These are phyloP conservation scores for Tautogolabrus adspersus DNA, from an alignment of 2,113 vertebrate genomes.

Conservation along the genomic window DNA sequence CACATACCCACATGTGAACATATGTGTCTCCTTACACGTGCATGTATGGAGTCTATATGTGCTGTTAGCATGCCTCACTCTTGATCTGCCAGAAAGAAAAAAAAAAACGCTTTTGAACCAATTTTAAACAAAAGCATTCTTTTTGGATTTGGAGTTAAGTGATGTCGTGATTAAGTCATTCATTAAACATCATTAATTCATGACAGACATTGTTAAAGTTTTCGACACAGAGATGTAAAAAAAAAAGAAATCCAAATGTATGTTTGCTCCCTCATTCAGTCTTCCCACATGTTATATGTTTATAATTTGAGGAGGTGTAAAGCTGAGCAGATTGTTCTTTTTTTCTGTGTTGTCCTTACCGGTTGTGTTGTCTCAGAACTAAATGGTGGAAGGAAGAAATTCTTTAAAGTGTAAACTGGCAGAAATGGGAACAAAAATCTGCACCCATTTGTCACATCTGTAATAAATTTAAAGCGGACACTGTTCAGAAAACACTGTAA, in stretches of 20 bases:
- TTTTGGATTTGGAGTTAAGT: slow-evolving; percentile 7
- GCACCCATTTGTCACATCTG: background rate
- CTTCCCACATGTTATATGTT: background rate
- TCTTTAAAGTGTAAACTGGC: too few species aligned
- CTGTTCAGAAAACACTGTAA: too few species aligned
- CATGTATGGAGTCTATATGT: background rate
- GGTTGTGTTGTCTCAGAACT: background rate
- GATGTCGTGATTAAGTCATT: slow-evolving; percentile 54
- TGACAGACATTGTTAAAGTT: slow-evolving; percentile 36
- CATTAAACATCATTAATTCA: slow-evolving; percentile 42
- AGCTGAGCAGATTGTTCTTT: slow-evolving; percentile 1
- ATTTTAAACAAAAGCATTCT: background rate
- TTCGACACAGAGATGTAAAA: background rate
- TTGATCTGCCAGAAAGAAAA: background rate
- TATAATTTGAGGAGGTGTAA: background rate
- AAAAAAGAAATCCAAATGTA: slow-evolving; percentile 34
- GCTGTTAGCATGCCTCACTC: too few species aligned
- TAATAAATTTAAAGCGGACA: too few species aligned
- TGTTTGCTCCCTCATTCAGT: slow-evolving; percentile 9
- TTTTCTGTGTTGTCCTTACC: background rate
- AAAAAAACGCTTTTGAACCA: background rate
- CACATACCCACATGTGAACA: too few species aligned
- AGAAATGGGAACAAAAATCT: background rate
- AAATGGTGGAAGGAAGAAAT: too few species aligned
- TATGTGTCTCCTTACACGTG: background rate